Percentiles rank a stretch among this genome's conserved stretches.
phyloP scores from a whole-genome alignment of 2,888 invertebrate genomes.

The Philaethria dido region DNA sequence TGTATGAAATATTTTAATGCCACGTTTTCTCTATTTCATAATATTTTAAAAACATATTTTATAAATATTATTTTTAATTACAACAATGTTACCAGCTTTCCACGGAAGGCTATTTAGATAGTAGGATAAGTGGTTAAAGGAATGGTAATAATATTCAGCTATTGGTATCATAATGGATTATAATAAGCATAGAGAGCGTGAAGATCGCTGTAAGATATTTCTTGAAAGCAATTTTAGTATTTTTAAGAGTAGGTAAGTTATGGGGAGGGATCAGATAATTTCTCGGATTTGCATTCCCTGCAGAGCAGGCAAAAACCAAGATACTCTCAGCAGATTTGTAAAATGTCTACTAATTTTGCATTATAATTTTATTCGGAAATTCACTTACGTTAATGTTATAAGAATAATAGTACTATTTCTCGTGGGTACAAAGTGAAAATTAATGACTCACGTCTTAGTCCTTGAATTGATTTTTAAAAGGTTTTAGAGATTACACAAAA shows the following conservation, averaged over 20 bases:
- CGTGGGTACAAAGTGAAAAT: not conserved
- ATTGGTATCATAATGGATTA: constrained; percentile 79
- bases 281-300: constrained; percentile 68
- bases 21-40: not conserved
- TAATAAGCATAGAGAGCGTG: constrained; percentile 78
- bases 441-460: not conserved
- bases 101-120: constrained; percentile 49
- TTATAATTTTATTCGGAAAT: constrained; percentile 31
- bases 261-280: constrained; percentile 79
- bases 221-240: constrained; percentile 80
- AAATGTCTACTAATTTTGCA: constrained; percentile 44
- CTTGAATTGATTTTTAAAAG: not conserved
- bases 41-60: not conserved
- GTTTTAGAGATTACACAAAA: not conserved
- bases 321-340: constrained; percentile 59
- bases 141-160: constrained; percentile 73
- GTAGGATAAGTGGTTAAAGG: constrained; percentile 48
- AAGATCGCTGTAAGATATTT: constrained; percentile 80
- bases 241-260: constrained; percentile 79
- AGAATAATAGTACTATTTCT: not conserved
- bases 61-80: constrained; percentile 40
- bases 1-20: not conserved
- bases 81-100: constrained; percentile 40
- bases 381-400: constrained; percentile 26
- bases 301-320: constrained; percentile 68